phyloP scores from a whole-genome alignment of 2,113 vertebrate genomes.

The Toxotes chatareus region DNA sequence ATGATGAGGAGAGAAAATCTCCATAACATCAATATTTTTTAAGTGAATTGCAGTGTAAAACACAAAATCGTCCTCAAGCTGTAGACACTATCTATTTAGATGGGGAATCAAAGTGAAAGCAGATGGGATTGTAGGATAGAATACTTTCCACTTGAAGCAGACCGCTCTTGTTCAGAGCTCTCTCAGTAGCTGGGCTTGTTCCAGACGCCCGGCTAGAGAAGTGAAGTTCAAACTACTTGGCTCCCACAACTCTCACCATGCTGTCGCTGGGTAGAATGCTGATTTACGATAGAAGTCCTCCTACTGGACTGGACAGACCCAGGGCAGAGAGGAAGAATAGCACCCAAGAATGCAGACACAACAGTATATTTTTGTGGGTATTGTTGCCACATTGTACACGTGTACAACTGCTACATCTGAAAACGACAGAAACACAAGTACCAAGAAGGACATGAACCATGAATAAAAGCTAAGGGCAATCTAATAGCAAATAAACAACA shows the following conservation, averaged over 20 bases:
- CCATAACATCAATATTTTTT: constrained; percentile 66
- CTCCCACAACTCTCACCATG: constrained; percentile 53
- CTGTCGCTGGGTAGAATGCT: constrained; percentile 44
- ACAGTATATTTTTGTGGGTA: constrained; percentile 16
- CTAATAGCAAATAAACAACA: not conserved
- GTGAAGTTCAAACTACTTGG: constrained; percentile 71
- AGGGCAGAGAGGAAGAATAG: constrained; percentile 40
- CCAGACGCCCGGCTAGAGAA: constrained; percentile 66
- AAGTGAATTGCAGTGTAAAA: constrained; percentile 67
- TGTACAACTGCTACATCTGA: constrained; percentile 9
- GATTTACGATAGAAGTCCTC: constrained; percentile 60
- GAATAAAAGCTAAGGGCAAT: not conserved
- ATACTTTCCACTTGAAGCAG: constrained; percentile 81
- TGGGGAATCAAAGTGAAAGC: constrained; percentile 80
- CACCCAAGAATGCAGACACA: constrained; percentile 48
- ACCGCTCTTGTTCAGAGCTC: constrained; percentile 66
- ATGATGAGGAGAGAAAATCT: constrained; percentile 67
- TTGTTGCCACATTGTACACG: constrained; percentile 14
- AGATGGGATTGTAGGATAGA: constrained; percentile 75
- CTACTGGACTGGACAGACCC: constrained; percentile 30
- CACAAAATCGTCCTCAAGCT: constrained; percentile 58
- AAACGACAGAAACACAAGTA: constrained; percentile 6
- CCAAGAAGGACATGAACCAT: not conserved
- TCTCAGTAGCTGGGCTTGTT: constrained; percentile 72
- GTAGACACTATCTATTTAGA: constrained; percentile 71